Base-by-base conservation (phyloP, 2,888 invertebrate species). In the Spodoptera exigua region DNA sequence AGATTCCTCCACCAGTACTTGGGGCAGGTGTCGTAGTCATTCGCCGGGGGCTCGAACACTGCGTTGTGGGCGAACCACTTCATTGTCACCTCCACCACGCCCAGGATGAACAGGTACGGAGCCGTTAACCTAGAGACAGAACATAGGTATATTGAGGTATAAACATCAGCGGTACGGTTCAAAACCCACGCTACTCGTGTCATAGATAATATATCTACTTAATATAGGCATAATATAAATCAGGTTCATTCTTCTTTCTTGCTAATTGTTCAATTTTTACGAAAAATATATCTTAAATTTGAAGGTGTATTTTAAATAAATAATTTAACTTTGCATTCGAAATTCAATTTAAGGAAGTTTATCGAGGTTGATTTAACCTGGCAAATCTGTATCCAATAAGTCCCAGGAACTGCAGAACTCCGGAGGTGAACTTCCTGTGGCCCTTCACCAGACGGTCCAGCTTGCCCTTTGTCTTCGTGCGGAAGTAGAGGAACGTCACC, bases 1-100 rank as follows among this genome's bases (percentile, higher is more conserved):
- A 97, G 92, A 89, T 98, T 98, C 72, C 98, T 95, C 98, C 98
- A 98, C 98, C 98, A 98, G 86, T 96, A 97, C 75, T 96, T 95
- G 14, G 97, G 97, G 81, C 98, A 98, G 78, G 97, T 97, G 56
- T 96, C 94, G 85, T 97, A 96, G 92, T 97, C 97, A 85, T 95
- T 94, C 0, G 97, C 96, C 0, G 97, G 97, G 2, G 97, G 97
- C 85, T 97, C 97, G 86, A 98, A 98, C 37, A 98, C 96, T 0
- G 98, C 97, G 88, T 97, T 97, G 80, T 96, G 95, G 55, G 96
- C 95, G 86, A 98, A 96, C 96, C 98, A 98, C 82, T 97, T 96
- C 97, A 97, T 98, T n/a, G 96, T 95, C 45, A 98, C 96, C 85
- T 98, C 97, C 14, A 97, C 97, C 45, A 98, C 95, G 36, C 97